Percentiles rank a stretch among this genome's conserved stretches.
Evolutionary conservation across 2,888 invertebrate species (phyloP).

Genomic region (Torymus texanus): DNA sequence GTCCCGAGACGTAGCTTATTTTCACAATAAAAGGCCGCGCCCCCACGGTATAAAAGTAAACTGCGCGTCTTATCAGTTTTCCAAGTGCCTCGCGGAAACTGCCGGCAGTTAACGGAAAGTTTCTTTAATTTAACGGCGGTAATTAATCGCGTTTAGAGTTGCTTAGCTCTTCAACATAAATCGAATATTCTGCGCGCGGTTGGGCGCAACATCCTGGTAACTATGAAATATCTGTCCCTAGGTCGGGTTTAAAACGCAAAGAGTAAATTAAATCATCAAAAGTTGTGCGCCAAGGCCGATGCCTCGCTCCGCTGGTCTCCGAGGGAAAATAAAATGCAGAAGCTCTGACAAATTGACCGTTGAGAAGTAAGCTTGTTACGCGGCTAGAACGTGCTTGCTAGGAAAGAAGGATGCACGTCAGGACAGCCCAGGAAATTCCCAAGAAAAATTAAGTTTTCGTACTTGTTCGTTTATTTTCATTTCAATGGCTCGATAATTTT

Average conservation of each 20-base stretch:
- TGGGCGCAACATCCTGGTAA: conserved; percentile 33
- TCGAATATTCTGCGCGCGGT: conserved; percentile 58
- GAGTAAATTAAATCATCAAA: conserved; percentile 67
- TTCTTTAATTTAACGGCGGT: conserved; percentile 54
- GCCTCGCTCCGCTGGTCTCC: conserved; percentile 50
- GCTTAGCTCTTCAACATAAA: conserved; percentile 60
- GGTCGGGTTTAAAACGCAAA: conserved; percentile 60
- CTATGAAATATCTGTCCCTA: conserved; percentile 61
- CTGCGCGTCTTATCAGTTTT: conserved; percentile 50
- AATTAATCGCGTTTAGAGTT: conserved; percentile 63
- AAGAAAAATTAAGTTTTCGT: too few relatives aligned
- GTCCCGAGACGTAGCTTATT: conserved; percentile 36
- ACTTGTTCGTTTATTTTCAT: too few relatives aligned
- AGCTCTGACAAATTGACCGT: conserved; percentile 66
- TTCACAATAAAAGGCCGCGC: conserved; percentile 45
- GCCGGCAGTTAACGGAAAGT: conserved; percentile 49
- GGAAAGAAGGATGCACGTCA: not conserved
- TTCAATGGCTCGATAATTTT: not conserved
- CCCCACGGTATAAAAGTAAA: conserved; percentile 41
- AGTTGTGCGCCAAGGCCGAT: conserved; percentile 58
- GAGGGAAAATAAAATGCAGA: conserved; percentile 64
- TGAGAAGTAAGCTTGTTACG: conserved; percentile 66
- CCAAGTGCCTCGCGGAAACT: conserved; percentile 44
- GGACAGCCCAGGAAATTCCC: too few relatives aligned
- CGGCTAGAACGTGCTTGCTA: conserved; percentile 37